Evolutionary conservation across 2,888 invertebrate species (phyloP).

Genomic region (Tineola bisselliella): DNA sequence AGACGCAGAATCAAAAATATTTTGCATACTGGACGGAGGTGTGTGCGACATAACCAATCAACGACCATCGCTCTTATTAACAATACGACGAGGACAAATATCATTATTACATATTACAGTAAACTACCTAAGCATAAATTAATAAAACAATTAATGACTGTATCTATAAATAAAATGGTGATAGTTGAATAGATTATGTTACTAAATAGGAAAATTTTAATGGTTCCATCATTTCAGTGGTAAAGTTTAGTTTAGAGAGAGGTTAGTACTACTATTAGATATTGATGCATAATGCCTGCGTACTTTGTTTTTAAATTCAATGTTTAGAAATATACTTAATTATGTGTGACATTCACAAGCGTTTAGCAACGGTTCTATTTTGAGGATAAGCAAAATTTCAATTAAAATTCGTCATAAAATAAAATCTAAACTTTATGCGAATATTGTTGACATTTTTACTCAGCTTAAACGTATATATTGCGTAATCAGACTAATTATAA

Average conservation of each 20-base stretch:
- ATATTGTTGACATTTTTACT: not conserved
- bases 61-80: not conserved
- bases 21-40: conserved; percentile 13
- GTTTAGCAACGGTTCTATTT: too few relatives aligned
- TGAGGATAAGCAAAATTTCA: too few relatives aligned
- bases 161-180: not conserved
- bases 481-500: not conserved
- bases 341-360: too few relatives aligned
- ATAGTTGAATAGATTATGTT: too few relatives aligned
- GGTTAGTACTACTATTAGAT: too few relatives aligned
- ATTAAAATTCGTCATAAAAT: too few relatives aligned
- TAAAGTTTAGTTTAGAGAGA: too few relatives aligned
- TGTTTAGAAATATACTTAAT: too few relatives aligned
- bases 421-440: not conserved
- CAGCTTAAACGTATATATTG: not conserved
- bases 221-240: too few relatives aligned
- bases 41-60: conserved; percentile 8
- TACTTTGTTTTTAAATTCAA: too few relatives aligned
- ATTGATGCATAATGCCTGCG: too few relatives aligned
- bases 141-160: not conserved
- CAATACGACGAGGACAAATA: not conserved
- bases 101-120: not conserved
- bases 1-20: not conserved
- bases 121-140: not conserved
- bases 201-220: not conserved